A percentile compares a stretch with the other conserved stretches of the same genome.
These are phyloP conservation scores for Vespertilio murinus DNA, from an alignment of 2,797 vertebrate species.

Conservation along the genomic window DNA sequence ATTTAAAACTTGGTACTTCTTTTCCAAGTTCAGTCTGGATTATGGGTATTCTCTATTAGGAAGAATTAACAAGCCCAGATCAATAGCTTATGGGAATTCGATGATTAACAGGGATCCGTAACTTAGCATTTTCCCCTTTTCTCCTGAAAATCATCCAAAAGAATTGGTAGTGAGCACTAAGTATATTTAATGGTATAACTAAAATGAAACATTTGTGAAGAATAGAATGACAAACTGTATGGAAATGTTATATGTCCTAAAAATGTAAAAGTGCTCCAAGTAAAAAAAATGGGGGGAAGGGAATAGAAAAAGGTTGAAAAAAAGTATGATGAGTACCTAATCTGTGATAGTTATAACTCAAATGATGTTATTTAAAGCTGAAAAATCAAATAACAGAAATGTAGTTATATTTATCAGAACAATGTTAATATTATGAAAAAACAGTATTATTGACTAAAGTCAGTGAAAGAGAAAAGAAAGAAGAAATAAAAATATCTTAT, in stretches of 20 bases:
- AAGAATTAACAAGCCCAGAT: conserved; percentile 61
- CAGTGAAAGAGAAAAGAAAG: background rate
- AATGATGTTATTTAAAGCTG: background rate
- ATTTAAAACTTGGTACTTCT: conserved; percentile 62
- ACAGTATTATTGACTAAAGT: background rate
- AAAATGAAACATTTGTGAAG: conserved; percentile 50
- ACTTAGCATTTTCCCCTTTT: conserved; percentile 50
- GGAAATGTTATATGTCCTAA: conserved; percentile 37
- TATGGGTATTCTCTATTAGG: conserved; percentile 44
- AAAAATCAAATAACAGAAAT: conserved; percentile 45
- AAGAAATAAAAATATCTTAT: conserved; percentile 7
- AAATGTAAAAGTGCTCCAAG: conserved; percentile 12
- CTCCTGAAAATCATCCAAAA: conserved; percentile 62
- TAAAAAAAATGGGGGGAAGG: background rate
- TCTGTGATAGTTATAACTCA: background rate
- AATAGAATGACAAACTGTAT: conserved; percentile 43
- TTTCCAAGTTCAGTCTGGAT: conserved; percentile 55
- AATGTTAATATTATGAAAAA: conserved; percentile 53
- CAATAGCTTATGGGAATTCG: conserved; percentile 55
- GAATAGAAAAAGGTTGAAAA: conserved; percentile 13
- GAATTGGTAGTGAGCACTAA: conserved; percentile 49
- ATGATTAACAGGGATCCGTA: conserved; percentile 42
- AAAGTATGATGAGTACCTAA: background rate
- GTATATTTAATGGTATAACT: conserved; percentile 49
- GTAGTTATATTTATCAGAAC: background rate